Percentiles rank a stretch among this genome's conserved stretches.
Evolutionary conservation across 35 echinoderm and acorn worm genomes (phyloP).

Genomic region (Stichopus chloronotus): DNA sequence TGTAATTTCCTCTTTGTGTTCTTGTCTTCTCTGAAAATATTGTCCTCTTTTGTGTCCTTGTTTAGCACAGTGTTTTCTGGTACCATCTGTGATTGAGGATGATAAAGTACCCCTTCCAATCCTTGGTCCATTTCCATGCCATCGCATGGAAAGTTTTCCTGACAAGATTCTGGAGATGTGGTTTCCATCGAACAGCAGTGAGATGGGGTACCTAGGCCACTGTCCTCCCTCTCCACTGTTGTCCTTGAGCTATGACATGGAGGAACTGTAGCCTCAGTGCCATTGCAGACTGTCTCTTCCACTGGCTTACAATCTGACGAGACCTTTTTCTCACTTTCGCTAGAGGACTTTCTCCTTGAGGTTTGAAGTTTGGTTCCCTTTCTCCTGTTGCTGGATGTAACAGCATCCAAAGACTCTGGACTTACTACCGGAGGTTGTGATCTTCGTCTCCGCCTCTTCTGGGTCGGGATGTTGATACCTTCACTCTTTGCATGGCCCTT

Average conservation of each 20-base stretch:
- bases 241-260: background rate
- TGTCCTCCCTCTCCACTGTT: constrained; percentile 58
- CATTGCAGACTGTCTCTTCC: background rate
- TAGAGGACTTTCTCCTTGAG: constrained; percentile 50
- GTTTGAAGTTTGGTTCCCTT: background rate
- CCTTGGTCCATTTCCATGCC: background rate
- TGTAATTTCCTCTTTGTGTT: constrained; percentile 29
- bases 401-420: constrained; percentile 61
- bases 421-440: constrained; percentile 46
- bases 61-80: background rate
- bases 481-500: constrained; percentile 42
- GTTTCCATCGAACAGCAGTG: constrained; percentile 57
- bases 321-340: constrained; percentile 5
- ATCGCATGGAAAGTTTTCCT: background rate
- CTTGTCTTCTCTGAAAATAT: constrained; percentile 57
- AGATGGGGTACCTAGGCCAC: constrained; percentile 77
- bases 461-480: constrained; percentile 48
- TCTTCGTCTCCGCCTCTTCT: constrained; percentile 29
- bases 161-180: constrained; percentile 37
- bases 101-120: background rate
- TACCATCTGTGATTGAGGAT: background rate
- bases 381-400: background rate
- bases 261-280: background rate
- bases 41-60: background rate
- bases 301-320: background rate